Evolutionary conservation across 2,888 invertebrate species (phyloP).

Genomic region (Antheraea yamamai): DNA sequence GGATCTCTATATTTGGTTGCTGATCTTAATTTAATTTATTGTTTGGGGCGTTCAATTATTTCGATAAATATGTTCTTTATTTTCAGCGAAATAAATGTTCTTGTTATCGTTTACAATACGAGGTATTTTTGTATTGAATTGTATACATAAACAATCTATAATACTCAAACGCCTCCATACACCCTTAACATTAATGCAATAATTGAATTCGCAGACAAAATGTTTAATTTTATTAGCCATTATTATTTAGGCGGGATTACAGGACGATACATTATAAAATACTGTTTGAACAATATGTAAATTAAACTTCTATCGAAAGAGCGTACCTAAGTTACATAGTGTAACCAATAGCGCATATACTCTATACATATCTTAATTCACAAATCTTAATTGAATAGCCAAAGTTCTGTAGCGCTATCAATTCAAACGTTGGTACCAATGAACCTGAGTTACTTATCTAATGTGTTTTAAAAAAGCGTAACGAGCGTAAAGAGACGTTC

Average conservation of each 20-base stretch:
- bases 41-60: background rate
- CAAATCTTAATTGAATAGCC: too few species aligned
- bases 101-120: background rate
- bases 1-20: background rate
- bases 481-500: too few species aligned
- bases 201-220: constrained; percentile 17
- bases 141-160: constrained; percentile 6
- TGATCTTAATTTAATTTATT: background rate
- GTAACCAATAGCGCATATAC: background rate
- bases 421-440: background rate
- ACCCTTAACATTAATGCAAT: constrained; percentile 5
- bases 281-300: constrained; percentile 7
- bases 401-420: background rate
- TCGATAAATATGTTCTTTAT: background rate
- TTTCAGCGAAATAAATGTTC: background rate
- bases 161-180: background rate
- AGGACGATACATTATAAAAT: constrained; percentile 25
- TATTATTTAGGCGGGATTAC: constrained; percentile 25
- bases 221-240: constrained; percentile 19
- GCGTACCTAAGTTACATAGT: constrained; percentile 25
- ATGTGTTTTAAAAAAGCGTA: background rate
- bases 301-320: constrained; percentile 32
- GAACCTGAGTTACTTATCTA: background rate
- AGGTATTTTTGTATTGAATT: background rate
- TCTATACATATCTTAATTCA: too few species aligned